Base-by-base conservation (phyloP, 1,140 invertebrate genomes). In the Pseudomyrmex concolor region DNA sequence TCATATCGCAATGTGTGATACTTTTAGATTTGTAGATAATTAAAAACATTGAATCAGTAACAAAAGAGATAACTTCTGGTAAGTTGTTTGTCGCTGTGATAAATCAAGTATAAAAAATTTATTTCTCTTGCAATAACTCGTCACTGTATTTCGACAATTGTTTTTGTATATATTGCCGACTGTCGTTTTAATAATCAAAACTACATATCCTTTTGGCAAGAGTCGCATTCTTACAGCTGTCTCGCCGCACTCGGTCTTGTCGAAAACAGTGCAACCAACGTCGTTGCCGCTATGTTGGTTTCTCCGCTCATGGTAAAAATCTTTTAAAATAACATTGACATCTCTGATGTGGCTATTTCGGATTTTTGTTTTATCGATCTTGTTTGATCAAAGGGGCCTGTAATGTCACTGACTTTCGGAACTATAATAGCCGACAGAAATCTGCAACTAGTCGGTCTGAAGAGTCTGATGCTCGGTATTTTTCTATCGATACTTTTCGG, bases 231-330 rank as follows among this genome's bases (percentile, higher is more conserved):
- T 86, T 89, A 60, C 19, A 94, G 93, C 88, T 94, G 93, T 84
- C 86, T 96, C n/a, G 96, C 96, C 45, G 95, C 96, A 8, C 94
- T 98, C 71, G 97, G 97, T 13, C 93, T 98, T 50, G 95, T 97
- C 2, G 97, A 98, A 91, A 96, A 97, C 91, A 97, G 96, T 83
- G 96, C 97, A 2, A 97, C 97, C 1, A 96, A 97, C 89, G 96
- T 98, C 71, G 97, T 98, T 34, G 97, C 97, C 17, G 97, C 97
- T 62, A 98, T 98, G 97, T 93, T 98, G 83, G 97, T 98, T 2
- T 98, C 97, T 1, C 97, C 97, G 0, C 94, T 98, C 2, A 98
- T 98, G 97, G 96, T 94, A 93, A 85, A 71, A 51, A 0, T 1
- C 13, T 48, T 77, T 51, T n/a, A 70, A n/a, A 19, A 9, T 48